phyloP scores from a whole-genome alignment of 2,888 invertebrate genomes.

The Tiliacea citrago region DNA sequence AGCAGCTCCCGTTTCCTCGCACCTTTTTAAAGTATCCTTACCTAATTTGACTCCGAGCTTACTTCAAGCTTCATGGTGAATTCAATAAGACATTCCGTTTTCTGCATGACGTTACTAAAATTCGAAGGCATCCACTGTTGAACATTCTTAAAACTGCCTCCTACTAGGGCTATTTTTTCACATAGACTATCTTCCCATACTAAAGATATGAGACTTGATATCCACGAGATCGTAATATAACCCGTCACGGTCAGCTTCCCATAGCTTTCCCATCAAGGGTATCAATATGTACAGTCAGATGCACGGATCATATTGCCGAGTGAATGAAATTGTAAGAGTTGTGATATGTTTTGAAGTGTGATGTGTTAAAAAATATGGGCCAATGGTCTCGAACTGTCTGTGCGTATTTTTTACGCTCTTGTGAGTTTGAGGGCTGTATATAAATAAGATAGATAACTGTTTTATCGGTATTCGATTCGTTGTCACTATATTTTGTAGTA shows the following conservation, averaged over 20 bases:
- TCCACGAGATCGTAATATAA: constrained; percentile 77
- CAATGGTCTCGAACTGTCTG: constrained; percentile 41
- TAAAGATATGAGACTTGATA: constrained; percentile 71
- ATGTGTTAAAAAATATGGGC: constrained; percentile 46
- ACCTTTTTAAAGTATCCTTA: background rate
- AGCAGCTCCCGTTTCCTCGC: background rate
- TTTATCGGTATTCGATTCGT: background rate
- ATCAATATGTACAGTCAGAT: constrained; percentile 69
- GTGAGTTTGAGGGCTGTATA: constrained; percentile 9
- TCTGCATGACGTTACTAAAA: background rate
- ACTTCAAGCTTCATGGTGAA: background rate
- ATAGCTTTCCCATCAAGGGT: constrained; percentile 81
- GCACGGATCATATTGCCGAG: constrained; percentile 62
- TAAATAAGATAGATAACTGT: background rate
- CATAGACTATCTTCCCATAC: constrained; percentile 55
- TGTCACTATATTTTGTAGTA: background rate
- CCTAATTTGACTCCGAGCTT: background rate
- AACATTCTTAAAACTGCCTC: too few species aligned
- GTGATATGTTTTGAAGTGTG: constrained; percentile 51
- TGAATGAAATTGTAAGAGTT: constrained; percentile 53
- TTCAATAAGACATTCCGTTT: background rate
- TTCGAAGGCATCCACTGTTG: background rate
- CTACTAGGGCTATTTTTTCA: constrained; percentile 26
- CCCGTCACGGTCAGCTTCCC: constrained; percentile 81
- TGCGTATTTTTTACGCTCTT: constrained; percentile 36